A percentile compares a stretch with the other conserved stretches of the same genome.
These are phyloP conservation scores for Caenorhabditis sinica DNA, from an alignment of 2,888 invertebrate genomes.

Conservation along the genomic window DNA sequence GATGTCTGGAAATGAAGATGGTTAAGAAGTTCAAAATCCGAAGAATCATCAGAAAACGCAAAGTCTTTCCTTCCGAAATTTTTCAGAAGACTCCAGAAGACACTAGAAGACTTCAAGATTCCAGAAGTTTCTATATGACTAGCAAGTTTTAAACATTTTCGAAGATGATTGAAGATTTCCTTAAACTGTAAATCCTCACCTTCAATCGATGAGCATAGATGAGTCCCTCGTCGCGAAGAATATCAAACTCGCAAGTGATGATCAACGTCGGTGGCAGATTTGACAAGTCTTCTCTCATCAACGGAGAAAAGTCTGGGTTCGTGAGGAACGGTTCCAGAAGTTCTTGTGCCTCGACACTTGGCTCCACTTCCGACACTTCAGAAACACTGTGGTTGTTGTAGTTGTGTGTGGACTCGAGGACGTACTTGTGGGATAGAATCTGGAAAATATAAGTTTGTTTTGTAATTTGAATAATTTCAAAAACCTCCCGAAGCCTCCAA, in stretches of 20 bases:
- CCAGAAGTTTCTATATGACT: too few relatives aligned
- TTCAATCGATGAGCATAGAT: conserved; percentile 84
- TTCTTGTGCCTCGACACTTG: conserved; percentile 56
- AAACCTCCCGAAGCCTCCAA: too few relatives aligned
- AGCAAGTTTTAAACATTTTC: too few relatives aligned
- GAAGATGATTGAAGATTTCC: too few relatives aligned
- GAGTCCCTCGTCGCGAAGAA: conserved; percentile 84
- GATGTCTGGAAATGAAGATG: conserved; percentile 55
- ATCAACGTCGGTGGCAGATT: conserved; percentile 83
- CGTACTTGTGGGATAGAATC: conserved; percentile 24
- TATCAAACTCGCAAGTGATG: conserved; percentile 84
- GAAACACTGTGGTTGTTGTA: conserved; percentile 58
- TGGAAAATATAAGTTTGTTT: conserved; percentile 29
- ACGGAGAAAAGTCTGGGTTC: conserved; percentile 83
- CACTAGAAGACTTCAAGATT: too few relatives aligned
- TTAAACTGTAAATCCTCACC: conserved; percentile 31
- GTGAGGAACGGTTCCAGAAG: conserved; percentile 71
- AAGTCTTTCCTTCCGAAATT: too few relatives aligned
- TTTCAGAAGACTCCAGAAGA: too few relatives aligned
- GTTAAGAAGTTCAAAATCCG: background rate
- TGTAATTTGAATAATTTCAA: too few relatives aligned
- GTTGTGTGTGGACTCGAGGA: conserved; percentile 46
- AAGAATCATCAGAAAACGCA: background rate
- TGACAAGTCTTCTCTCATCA: conserved; percentile 81
- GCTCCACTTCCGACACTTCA: conserved; percentile 22